Percentiles rank a stretch among this genome's conserved stretches.
phyloP scores from a whole-genome alignment of 2,113 vertebrate species.

The Hydropotes inermis region DNA sequence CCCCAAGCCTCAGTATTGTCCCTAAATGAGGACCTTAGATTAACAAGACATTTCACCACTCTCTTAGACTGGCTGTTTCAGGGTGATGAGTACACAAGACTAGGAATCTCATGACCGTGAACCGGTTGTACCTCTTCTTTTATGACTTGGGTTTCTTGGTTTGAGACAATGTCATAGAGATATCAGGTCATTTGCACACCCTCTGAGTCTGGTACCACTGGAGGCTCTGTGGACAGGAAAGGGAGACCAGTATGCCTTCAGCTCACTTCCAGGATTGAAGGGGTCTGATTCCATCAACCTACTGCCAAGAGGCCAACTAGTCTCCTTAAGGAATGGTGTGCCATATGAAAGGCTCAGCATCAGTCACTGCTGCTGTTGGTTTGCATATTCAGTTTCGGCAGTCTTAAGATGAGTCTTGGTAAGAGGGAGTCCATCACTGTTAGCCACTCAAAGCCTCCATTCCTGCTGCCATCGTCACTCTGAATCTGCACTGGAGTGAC shows the following conservation, averaged over 20 bases:
- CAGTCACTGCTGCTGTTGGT: neutral
- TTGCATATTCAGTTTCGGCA: neutral
- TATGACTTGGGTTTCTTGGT: neutral
- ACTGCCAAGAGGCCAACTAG: neutral
- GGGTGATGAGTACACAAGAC: neutral
- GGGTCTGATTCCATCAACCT: neutral
- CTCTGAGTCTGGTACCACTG: neutral
- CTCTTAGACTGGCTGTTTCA: neutral
- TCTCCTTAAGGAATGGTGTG: neutral
- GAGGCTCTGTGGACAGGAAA: neutral
- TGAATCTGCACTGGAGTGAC: neutral
- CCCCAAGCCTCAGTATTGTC: neutral
- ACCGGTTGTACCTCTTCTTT: neutral
- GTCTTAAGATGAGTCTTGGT: neutral
- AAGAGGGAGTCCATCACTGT: neutral
- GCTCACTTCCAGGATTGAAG: neutral
- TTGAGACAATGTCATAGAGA: neutral
- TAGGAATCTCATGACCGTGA: neutral
- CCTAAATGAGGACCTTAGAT: neutral
- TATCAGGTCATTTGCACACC: neutral
- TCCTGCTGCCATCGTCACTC: neutral
- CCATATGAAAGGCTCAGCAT: neutral
- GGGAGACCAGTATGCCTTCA: neutral
- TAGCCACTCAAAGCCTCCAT: fast-evolving
- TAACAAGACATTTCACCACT: neutral